Evolutionary conservation across 2,888 invertebrate genomes (phyloP), one percentile per base, ranked within the genome.

Genomic region (Leptinotarsa peninsularis): DNA sequence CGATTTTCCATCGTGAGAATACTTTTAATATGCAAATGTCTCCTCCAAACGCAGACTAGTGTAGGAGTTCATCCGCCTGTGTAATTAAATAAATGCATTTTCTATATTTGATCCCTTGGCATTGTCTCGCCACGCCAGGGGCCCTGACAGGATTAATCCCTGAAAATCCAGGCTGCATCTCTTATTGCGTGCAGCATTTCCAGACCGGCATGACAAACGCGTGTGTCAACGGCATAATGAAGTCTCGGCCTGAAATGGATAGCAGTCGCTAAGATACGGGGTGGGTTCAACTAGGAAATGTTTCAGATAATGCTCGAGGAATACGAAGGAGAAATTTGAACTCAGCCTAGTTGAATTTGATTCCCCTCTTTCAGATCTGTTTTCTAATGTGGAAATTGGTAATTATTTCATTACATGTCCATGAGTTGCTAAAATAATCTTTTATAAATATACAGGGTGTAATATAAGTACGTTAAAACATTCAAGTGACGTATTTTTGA

Each of bases 161-260:
- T 69, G 70, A 72, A 76, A 76, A 76, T 77, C 76, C 76, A 67
- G 56, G 74, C 68, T 69, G 76, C 75, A 74, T 77, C 79, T 76
- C 58, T 84, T 84, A 84, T 85, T 82, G 83, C 84, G 82, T 83
- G 83, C 83, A 81, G 81, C 78, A 82, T 82, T 81, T 81, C 78
- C 74, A 56, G 23, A 58, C 18, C 74, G 69, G 81, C 83, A 83
- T 85, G 86, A 86, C 85, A 83, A 70, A 70, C 58, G 70, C 84
- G 82, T 86, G 84, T 85, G 86, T 85, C 86, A 84, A 85, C 85
- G 82, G 80, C 79, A 84, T 84, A 85, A 86, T 85, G 85, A 84
- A 85, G 85, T 84, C 82, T 80, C 15, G 17, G 58, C 15, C 68
- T 73, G 79, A 81, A 83, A 83, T 80, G 82, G 82, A 82, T 83